These are phyloP conservation scores for Megalonaias nervosa DNA, from an alignment of 1,140 invertebrate genomes.

Conservation along the genomic window DNA sequence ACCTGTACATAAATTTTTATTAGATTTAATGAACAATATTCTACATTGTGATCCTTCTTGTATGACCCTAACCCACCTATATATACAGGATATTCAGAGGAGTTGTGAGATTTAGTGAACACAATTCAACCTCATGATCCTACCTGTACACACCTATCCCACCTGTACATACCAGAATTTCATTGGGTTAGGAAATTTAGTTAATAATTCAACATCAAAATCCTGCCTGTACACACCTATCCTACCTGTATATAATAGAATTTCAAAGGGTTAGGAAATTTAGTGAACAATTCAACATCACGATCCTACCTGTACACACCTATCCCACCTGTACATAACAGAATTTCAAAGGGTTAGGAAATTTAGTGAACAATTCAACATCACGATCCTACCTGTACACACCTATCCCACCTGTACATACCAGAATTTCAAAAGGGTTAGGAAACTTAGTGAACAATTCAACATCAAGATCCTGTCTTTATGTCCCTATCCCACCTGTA, in stretches of 20 bases:
- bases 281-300: not conserved
- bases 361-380: no score
- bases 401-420: no score
- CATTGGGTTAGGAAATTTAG: not conserved
- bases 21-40: not conserved
- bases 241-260: not conserved
- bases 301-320: not conserved
- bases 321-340: no score
- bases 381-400: no score
- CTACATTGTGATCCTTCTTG: not conserved
- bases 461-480: not conserved
- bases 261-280: not conserved
- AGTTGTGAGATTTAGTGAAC: no score
- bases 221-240: not conserved
- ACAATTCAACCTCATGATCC: conserved; percentile 10
- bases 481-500: conserved; percentile 2
- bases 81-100: not conserved
- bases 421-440: no score
- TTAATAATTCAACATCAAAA: not conserved
- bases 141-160: conserved; percentile 56
- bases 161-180: conserved; percentile 37
- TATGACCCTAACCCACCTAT: not conserved
- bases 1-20: not conserved
- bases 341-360: no score
- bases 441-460: not conserved